Evolutionary conservation across 1,140 invertebrate genomes (phyloP), one percentile per base, ranked within the genome.

Genomic region (Gryllus bimaculatus): DNA sequence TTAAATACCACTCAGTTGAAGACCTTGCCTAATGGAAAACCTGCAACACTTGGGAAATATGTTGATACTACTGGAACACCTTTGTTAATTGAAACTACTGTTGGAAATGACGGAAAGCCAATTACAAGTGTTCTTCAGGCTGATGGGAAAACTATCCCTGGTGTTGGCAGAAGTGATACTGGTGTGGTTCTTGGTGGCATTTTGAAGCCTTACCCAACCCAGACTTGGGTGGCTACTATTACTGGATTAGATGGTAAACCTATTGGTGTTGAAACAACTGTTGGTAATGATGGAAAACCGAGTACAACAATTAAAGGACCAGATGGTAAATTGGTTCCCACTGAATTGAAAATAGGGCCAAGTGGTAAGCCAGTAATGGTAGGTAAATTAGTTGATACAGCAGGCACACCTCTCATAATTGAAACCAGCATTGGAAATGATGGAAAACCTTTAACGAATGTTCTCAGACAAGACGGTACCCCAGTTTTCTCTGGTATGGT

Each of bases 171-270:
- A 39, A 39, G 26, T 39, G 26, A 39, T 39, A 66, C 54, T 66
- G 54, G 18, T 13, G 54, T 10, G 18, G 54, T 10, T 66, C 10
- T 3, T 13, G 54, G 54, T 13, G 7, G 10, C 54, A 13, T 66
- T 66, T 10, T 10, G 10, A 13, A 13, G 54, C 10, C 54, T 13
- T 3, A 1, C 10, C 54, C 54, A 13, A 66, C 54, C 54, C 54
- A 66, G 10, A 66, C 54, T 66, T 66, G 54, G 54, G 54, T 66
- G 10, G 54, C 54, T 66, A 66, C 47, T 18, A 48, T 77, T n/a
- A 77, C 47, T 77, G 76, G 76, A 18, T 39, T 48, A 8, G 76
- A 77, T 77, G 76, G 76, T 10, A 77, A 47, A 47, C 76, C 47
- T 26, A 18, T 77, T 39, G 47, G 18, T 77, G 76, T 77, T n/a